Conservation (phyloP, 2,797 vertebrate species). For the Carcharodon carcharias region DNA sequence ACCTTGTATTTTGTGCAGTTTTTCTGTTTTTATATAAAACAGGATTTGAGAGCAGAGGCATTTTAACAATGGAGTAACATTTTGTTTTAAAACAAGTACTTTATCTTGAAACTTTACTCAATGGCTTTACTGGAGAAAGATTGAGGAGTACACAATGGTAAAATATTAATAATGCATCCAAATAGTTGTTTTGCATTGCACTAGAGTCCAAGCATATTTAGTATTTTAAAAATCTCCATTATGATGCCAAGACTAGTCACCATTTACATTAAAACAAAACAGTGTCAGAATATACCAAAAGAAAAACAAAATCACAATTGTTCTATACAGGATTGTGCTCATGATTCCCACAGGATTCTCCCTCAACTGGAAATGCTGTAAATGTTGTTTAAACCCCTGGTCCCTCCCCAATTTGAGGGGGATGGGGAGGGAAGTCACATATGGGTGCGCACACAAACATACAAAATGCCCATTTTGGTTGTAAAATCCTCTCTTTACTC, state of each 20-base stretch:
- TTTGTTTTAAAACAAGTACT: conserved; percentile 31
- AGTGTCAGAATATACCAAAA: conserved; percentile 9
- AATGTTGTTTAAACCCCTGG: not conserved
- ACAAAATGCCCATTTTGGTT: not conserved
- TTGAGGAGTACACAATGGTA: conserved; percentile 34
- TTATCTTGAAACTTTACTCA: conserved; percentile 9
- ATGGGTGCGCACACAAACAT: not conserved
- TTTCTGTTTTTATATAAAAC: conserved; percentile 44
- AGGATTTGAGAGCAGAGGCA: conserved; percentile 27
- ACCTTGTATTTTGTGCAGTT: conserved; percentile 42
- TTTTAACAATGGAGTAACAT: conserved; percentile 3
- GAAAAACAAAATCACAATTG: not conserved
- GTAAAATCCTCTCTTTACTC: no score
- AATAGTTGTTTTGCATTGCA: conserved; percentile 7
- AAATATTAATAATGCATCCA: conserved; percentile 32
- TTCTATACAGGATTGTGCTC: conserved; percentile 31
- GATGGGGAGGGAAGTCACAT: not conserved
- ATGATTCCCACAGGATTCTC: not conserved
- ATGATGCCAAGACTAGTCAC: conserved; percentile 14
- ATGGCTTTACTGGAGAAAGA: conserved; percentile 28
- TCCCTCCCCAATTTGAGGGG: not conserved
- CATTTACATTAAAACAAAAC: conserved; percentile 27
- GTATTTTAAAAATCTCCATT: conserved; percentile 13
- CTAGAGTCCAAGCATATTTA: conserved; percentile 24
- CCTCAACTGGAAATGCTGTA: not conserved